A percentile compares a stretch with the other conserved stretches of the same genome.
phyloP scores from a whole-genome alignment of 2,888 invertebrate species.

The Strigamia maritima region DNA sequence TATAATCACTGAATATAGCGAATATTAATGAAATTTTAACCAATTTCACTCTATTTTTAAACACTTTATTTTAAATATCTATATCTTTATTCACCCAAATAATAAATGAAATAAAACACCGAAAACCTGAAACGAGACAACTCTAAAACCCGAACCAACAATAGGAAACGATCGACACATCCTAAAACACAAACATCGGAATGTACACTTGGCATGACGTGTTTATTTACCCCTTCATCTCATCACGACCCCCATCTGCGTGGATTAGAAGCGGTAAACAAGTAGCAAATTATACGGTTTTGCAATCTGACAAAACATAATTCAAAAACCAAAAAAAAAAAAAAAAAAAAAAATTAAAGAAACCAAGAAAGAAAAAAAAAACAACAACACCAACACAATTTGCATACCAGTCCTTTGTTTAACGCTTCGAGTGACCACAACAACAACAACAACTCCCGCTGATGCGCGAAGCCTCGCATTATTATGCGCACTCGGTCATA shows the following conservation, averaged over 20 bases:
- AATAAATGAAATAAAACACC: not conserved
- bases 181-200: not conserved
- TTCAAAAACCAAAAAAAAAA: not conserved
- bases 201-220: not conserved
- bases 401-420: not conserved
- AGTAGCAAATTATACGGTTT: not conserved
- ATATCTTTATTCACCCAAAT: too few relatives aligned
- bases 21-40: too few relatives aligned
- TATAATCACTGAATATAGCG: too few relatives aligned
- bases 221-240: not conserved
- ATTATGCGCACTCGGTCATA: not conserved
- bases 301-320: not conserved
- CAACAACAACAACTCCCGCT: not conserved
- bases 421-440: not conserved
- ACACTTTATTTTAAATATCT: too few relatives aligned
- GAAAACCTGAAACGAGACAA: not conserved
- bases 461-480: not conserved
- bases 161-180: not conserved
- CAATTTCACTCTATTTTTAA: too few relatives aligned
- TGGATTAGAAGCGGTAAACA: not conserved
- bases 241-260: not conserved
- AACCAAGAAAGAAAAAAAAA: not conserved
- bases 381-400: not conserved
- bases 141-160: not conserved
- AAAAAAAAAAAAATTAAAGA: too few relatives aligned